Evolutionary conservation across 2,113 vertebrate species (phyloP), one percentile per base, ranked within the genome.

Genomic region (Cynocephalus volans): DNA sequence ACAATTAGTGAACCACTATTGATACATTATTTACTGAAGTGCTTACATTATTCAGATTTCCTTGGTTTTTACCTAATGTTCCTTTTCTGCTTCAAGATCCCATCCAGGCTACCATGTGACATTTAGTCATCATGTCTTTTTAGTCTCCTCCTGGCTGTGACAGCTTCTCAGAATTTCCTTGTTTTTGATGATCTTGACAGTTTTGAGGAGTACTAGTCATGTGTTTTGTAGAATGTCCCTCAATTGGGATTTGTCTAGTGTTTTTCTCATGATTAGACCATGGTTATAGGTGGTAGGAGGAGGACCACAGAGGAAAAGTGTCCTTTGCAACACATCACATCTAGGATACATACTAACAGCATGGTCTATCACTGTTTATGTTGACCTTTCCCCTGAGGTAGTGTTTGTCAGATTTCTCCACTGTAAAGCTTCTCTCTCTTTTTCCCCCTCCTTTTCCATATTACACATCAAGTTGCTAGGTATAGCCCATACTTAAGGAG

Each of bases 1-100:
- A 93, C 50, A 92, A 64, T 80, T 95, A 89, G 69, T 83, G 52
- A 85, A 58, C 17, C 26, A 85, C 62, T 95, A 64, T 54, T 73
- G 72, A 79, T 50, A 84, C 2, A 60, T 54, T 88, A 95, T 90
- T 95, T 95, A 76, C 62, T 81, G 45, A 86, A 28, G 5, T 50
- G 11, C 52, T 62, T 48, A 56, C 8, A 79, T 82, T 31, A 76
- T 91, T 91, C 15, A 91, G 19, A 70, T 95, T 90, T 67, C 14
- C 21, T 87, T 83, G 10, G 1, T 70, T 89, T 70, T 94, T 56
- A 79, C 12, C 36, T 72, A 77, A 28, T 86, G 28, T 90, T 79
- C 23, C 11, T 95, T 83, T 75, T 94, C 60, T 94, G n/a, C 50
- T 79, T 56, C 41, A 92, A 60, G 41, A 95, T 91, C 4, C 33